These are phyloP conservation scores for Myiozetetes cayanensis DNA, from an alignment of 2,113 vertebrate species.

Conservation along the genomic window DNA sequence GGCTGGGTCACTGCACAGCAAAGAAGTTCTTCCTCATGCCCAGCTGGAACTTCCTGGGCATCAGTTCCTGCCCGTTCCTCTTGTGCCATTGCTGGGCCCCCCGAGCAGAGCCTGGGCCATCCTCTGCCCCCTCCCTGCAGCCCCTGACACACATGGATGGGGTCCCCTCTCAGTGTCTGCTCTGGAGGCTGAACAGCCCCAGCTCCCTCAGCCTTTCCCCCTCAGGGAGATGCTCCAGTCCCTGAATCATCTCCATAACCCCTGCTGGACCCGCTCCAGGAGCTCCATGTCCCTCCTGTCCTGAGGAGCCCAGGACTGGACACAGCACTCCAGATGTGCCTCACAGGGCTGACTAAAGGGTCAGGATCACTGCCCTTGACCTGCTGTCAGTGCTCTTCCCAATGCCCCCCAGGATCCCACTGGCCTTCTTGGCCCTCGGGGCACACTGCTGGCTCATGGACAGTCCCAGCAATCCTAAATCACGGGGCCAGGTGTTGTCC, in stretches of 20 bases:
- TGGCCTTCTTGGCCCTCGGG: accelerated
- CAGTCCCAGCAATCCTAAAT: neutral
- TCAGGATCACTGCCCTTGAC: neutral
- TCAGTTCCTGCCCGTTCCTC: neutral
- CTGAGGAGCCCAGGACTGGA: neutral
- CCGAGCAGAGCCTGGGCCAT: neutral
- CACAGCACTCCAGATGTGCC: neutral
- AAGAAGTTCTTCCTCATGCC: neutral
- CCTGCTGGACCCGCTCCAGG: accelerated
- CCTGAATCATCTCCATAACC: neutral
- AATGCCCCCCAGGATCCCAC: accelerated
- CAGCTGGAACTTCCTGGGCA: neutral
- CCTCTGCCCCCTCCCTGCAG: neutral
- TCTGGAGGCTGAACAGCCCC: neutral
- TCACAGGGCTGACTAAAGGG: neutral
- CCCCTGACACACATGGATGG: neutral
- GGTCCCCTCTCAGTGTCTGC: neutral
- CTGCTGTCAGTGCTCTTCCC: neutral
- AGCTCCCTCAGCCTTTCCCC: neutral
- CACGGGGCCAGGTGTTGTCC: neutral
- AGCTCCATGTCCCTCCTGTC: neutral
- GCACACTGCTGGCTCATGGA: neutral
- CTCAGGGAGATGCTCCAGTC: neutral
- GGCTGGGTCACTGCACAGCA: accelerated
- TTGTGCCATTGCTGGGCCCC: neutral